Base-by-base conservation (phyloP, 2,888 invertebrate species). In the Drosophila koepferae region DNA sequence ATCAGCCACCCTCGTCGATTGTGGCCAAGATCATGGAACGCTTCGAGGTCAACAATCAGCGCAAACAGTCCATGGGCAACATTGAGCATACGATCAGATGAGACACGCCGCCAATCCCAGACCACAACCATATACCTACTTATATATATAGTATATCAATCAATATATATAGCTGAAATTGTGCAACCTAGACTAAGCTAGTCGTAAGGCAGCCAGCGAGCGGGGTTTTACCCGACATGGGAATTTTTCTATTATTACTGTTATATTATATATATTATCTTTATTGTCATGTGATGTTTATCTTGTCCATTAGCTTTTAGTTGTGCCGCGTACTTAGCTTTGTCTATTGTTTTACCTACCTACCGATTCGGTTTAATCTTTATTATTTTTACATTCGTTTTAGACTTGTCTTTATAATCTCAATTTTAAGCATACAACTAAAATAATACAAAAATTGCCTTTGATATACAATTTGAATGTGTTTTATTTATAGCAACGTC, bases 1-100 rank as follows among this genome's bases (percentile, higher is more conserved):
- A 96, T 94, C 95, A 95, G 94, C 96, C 95, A 92, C 96, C 96
- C 72, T 96, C 96, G 90, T 95, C 95, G 93, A 96, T 97, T 94
- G 96, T 96, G 92, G 96, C 96, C 92, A 96, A 96, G 92, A 96
- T 97, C 86, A 96, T 96, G 95, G 95, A 96, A 81, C 94, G 96
- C 67, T 95, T 95, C 77, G 94, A 95, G 75, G 94, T 94, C 80
- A 95, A 84, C 59, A 87, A 95, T 85, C 95, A 95, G 77, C 94
- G 94, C 31, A 94, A 94, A 48, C 91, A 92, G 66, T 92, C 92
- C 0, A 82, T 92, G 80, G 94, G 90, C 23, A 90, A 90, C n/a
- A 84, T 91, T 48, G 90, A 90, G 69, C 88, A 89, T n/a, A 83
- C 83, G 59, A 75, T 89, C 53, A 64, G 67, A 36, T 75, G 56